These are phyloP conservation scores for Lucilia sericata DNA, from an alignment of 1,140 invertebrate genomes.

Conservation along the genomic window DNA sequence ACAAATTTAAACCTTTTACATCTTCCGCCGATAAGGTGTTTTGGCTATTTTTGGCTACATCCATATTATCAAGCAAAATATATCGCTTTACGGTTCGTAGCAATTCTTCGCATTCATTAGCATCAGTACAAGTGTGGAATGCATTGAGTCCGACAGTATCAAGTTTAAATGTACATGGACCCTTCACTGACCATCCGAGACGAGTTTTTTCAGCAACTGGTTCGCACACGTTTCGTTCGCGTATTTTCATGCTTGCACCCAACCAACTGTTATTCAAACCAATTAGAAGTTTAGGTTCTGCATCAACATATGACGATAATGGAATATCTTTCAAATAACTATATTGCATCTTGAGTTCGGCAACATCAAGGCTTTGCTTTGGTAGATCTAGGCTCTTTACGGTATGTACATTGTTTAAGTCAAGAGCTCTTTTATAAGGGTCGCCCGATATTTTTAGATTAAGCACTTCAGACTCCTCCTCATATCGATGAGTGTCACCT, in stretches of 20 bases:
- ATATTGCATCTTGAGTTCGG: too few species aligned
- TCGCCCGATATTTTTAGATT: too few species aligned
- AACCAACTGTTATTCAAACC: slow-evolving; percentile 36
- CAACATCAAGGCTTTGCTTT: too few species aligned
- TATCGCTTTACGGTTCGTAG: background rate
- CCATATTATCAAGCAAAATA: slow-evolving; percentile 23
- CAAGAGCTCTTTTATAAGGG: too few species aligned
- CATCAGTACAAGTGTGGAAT: background rate
- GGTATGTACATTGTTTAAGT: too few species aligned
- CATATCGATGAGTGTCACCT: too few species aligned
- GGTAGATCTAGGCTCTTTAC: too few species aligned
- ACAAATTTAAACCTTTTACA: background rate
- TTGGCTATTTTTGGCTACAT: background rate
- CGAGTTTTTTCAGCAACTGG: slow-evolving; percentile 31
- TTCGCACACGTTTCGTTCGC: background rate
- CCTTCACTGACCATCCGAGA: background rate
- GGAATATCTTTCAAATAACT: background rate
- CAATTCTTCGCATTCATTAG: background rate
- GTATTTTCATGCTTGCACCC: background rate
- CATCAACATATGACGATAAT: background rate
- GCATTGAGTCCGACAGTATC: background rate
- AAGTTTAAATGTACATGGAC: background rate
- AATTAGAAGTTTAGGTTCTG: slow-evolving; percentile 25
- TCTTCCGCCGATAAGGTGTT: background rate
- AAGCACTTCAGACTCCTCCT: too few species aligned